Evolutionary conservation across 2,113 vertebrate species (phyloP).

Genomic region (Tychaedon coryphoeus): DNA sequence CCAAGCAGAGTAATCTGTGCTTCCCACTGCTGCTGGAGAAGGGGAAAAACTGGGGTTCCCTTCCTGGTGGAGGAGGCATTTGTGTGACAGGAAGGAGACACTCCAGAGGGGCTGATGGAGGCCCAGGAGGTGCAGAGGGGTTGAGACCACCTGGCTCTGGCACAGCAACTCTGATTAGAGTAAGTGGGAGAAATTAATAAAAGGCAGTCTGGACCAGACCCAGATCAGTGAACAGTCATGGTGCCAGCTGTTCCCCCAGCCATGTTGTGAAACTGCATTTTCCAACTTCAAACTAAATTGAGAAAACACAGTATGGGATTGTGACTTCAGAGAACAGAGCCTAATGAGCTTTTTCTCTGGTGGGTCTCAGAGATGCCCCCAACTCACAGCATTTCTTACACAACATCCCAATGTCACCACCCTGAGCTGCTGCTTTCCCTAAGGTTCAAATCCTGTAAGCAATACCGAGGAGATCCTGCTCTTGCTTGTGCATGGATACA

Average conservation of each 20-base stretch:
- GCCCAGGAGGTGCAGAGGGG: not conserved
- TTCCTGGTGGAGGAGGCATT: accelerated
- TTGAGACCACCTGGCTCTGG: not conserved
- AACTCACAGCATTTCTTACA: not conserved
- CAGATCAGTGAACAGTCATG: not conserved
- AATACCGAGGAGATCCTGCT: not conserved
- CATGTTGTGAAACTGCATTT: not conserved
- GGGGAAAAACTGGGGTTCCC: not conserved
- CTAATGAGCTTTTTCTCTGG: not conserved
- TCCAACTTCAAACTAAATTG: not conserved
- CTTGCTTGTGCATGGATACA: not conserved
- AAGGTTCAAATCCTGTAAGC: not conserved
- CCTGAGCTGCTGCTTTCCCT: accelerated
- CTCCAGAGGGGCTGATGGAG: not conserved
- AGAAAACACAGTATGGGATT: not conserved
- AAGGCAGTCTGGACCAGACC: not conserved
- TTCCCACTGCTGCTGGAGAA: not conserved
- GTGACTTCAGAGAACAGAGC: not conserved
- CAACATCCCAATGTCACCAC: accelerated
- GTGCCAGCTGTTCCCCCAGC: not conserved
- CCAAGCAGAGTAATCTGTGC: not conserved
- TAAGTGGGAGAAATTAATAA: not conserved
- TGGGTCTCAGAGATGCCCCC: not conserved
- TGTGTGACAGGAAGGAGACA: accelerated
- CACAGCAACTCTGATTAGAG: not conserved